Evolutionary conservation across 30 jellyfish, hydroid and myxozoan genomes (phyloP), one percentile per base, ranked within the genome.

Genomic region (Aurelia aurita): DNA sequence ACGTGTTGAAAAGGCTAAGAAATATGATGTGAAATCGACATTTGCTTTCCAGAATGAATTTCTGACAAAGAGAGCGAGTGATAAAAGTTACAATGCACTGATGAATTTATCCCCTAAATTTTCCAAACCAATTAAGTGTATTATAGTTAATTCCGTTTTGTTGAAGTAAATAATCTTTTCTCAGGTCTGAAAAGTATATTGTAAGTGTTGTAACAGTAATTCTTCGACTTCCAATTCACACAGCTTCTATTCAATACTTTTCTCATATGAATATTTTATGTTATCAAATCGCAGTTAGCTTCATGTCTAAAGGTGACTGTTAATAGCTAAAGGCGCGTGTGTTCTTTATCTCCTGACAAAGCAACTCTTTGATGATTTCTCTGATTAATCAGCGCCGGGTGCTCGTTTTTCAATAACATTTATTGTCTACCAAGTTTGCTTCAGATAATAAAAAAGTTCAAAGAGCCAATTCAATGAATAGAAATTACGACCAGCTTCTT

Each of bases 241-340:
- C 67, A 55, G 67, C 12, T 55, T 55, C 67, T 55, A 22, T 55
- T 55, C 67, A 55, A 55, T 14, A 55, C 10, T 22, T 55, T 55
- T 55, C 67, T 55, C 67, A 55, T 55, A 55, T 55, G 13, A 55
- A 55, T 55, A 55, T 55, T 55, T 55, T 13, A 55, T 55, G 29
- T 55, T 12, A 55, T 55, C 67, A 55, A 19, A 39, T 39, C 51
- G 51, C 51, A 39, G 51, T 39, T 39, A 39, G 7, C 51, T 39
- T 39, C 51, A 39, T 8, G 7, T 15, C 51, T 5, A 39, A 39
- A 39, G 0, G 51, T 39, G 51, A 39, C 51, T 8, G 51, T 39
- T 39, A 49, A 13, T 29, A 68, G 45, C 45, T 68, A 31, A 68
- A 43, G 34, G 49, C 14, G 20, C 58, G 49, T 43, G 27, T 28